A percentile compares a stretch with the other conserved stretches of the same genome.
Evolutionary conservation across 1,140 invertebrate genomes (phyloP).

Genomic region (Chironomus striatipennis): DNA sequence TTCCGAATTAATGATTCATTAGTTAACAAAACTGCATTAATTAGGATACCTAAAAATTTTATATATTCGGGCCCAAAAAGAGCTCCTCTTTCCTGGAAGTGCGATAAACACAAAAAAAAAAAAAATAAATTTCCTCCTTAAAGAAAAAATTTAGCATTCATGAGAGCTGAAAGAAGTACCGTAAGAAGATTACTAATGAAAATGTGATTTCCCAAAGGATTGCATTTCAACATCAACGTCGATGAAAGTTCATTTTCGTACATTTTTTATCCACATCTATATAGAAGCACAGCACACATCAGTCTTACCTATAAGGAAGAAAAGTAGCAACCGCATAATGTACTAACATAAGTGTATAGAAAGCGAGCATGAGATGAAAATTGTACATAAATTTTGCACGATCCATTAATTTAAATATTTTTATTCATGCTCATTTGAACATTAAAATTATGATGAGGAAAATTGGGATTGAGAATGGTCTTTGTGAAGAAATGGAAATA

Average conservation of each 20-base stretch:
- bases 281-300: too few species aligned
- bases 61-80: too few species aligned
- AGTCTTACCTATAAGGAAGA: neutral
- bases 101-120: too few species aligned
- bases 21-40: too few species aligned
- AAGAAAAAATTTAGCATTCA: too few species aligned
- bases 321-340: too few species aligned
- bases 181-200: conserved; percentile 20
- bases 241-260: neutral
- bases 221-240: conserved; percentile 1
- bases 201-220: conserved; percentile 17
- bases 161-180: neutral
- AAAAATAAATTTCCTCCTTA: too few species aligned
- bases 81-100: too few species aligned
- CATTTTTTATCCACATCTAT: neutral
- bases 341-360: neutral
- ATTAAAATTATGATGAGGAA: neutral
- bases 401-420: conserved; percentile 14
- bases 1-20: too few species aligned
- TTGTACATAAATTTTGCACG: conserved; percentile 12
- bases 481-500: neutral
- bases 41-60: too few species aligned
- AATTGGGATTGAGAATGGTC: neutral
- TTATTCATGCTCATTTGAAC: neutral
- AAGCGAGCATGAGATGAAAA: neutral